Evolutionary conservation across 2,113 vertebrate genomes (phyloP), one percentile per base, ranked within the genome.

Genomic region (Pygoscelis adeliae): DNA sequence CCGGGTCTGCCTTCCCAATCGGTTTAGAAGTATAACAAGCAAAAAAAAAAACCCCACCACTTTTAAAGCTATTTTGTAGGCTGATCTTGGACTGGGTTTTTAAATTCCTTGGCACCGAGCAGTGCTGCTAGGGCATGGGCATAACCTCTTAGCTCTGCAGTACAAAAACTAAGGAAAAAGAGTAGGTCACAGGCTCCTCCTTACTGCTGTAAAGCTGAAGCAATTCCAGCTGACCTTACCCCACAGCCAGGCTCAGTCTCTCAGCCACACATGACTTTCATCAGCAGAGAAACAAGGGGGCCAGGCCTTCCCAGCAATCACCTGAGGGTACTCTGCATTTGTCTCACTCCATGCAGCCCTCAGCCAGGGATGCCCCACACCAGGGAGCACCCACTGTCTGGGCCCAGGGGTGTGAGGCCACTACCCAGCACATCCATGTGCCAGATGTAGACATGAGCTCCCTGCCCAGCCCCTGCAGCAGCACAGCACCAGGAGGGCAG

Each of bases 61-160:
- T 16, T 34, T 9, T 52, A 32, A 74, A 61, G 15, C 19, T 72
- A 16, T 58, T 88, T 73, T 76, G 40, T 76, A 84, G 5, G 66
- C 44, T 90, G 38, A 62, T 52, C 93, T 94, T 81, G 58, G 62
- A 38, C 34, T 13, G 11, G 6, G 5, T 15, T 63, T 80, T 89
- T 82, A 46, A 89, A 96, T 76, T 95, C 40, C 70, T 74, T 82
- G 65, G 69, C 73, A 56, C 52, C 9, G 7, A 90, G 66, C 49
- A 85, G 11, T 20, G 58, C 30, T 92, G 79, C 72, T 76, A 86
- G 32, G 71, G 42, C 22, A 73, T 15, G 2, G 18, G 50, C 59
- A 97, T 77, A 73, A 69, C 16, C 74, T 73, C 55, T 27, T 47
- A 53, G 40, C 8, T 69, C n/a, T 77, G 23, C 53, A 69, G 26